Evolutionary conservation across 2,888 invertebrate species (phyloP), one percentile per base, ranked within the genome.

Genomic region (Gisinianus flammeolus): DNA sequence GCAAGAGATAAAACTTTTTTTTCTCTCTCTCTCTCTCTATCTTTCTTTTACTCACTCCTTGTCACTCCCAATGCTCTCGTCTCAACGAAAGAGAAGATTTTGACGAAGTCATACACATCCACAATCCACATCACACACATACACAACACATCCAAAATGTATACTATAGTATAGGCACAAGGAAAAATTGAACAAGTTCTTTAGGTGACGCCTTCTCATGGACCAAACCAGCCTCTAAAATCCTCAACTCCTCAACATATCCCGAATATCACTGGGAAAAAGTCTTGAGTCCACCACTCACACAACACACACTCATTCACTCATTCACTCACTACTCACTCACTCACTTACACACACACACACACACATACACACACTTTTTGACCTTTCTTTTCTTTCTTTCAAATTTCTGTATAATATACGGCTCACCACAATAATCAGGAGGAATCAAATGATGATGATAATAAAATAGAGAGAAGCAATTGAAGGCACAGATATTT

Each of bases 151-250:
- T n/a, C n/a, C n/a, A n/a, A n/a, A n/a, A n/a, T n/a, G n/a, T n/a
- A n/a, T n/a, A n/a, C n/a, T n/a, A 44, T 16, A 44, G 44, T 44
- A 19, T 44, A 44, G 19, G 44, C 2, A 5, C 35, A 6, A 44
- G 44, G 44, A 44, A 44, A 44, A 44, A 44, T 44, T 44, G 16
- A 44, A 44, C 44, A 44, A 44, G 44, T 44, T 44, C 44, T 44
- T 19, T 44, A 26, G 73, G 73, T 74, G 73, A 74, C 73, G 73
- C 73, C 73, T 74, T 74, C 72, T 28, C 28, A 22, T 28, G 30
- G 54, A 71, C 70, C 24, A 31, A 71, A 71, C 71, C 71, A 71
- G 71, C 71, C 71, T 54, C 71, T 71, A 30, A 28, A 35, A 69
- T 69, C 35, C 24, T 22, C 69, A 69, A 31, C 69, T 44, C 35